These are phyloP conservation scores for Pseudomyrmex flavicornis DNA, from an alignment of 1,140 invertebrate species.

Conservation along the genomic window DNA sequence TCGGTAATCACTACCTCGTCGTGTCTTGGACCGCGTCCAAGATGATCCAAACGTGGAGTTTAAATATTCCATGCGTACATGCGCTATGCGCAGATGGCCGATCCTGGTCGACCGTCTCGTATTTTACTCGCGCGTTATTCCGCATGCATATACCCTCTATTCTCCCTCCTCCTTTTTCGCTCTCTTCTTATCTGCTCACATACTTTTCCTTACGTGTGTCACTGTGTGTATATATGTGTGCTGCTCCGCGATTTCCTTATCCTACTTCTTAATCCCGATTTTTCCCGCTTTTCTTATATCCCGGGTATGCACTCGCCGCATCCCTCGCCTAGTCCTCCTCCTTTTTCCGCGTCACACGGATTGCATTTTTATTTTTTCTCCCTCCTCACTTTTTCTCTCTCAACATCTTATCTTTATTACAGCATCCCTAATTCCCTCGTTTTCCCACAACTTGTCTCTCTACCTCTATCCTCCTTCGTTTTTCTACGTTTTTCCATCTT, in stretches of 20 bases:
- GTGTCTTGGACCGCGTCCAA: background rate
- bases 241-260: slow-evolving; percentile 25
- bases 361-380: slow-evolving; percentile 12
- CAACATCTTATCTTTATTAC: slow-evolving; percentile 49
- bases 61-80: slow-evolving; percentile 16
- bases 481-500: slow-evolving; percentile 3
- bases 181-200: slow-evolving; percentile 12
- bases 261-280: slow-evolving; percentile 48
- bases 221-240: no score
- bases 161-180: background rate
- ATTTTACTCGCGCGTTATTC: slow-evolving; percentile 35
- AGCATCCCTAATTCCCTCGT: slow-evolving; percentile 32
- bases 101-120: slow-evolving; percentile 10
- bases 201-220: background rate
- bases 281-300: slow-evolving; percentile 30
- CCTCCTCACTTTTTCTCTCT: slow-evolving; percentile 6
- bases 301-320: slow-evolving; percentile 13
- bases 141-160: background rate
- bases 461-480: background rate
- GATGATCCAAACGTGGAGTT: slow-evolving; percentile 6
- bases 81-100: slow-evolving; percentile 23
- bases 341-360: background rate
- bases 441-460: slow-evolving; percentile 25
- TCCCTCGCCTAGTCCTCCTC: background rate
- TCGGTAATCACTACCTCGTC: slow-evolving; percentile 2